Conservation (phyloP, 1,140 invertebrate genomes). For the Trachymyrmex septentrionalis region DNA sequence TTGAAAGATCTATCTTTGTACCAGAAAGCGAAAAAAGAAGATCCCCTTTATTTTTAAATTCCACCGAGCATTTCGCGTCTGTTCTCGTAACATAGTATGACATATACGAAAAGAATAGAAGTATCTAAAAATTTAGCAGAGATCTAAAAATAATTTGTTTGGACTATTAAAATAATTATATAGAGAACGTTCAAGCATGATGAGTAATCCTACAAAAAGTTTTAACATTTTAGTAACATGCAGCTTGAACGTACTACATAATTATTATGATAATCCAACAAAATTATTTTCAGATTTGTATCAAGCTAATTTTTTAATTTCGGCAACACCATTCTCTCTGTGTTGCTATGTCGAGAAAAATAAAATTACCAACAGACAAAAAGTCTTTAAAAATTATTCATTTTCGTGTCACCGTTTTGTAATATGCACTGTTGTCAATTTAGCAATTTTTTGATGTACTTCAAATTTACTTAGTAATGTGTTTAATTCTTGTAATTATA, state of each 20-base stretch:
- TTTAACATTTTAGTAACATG: too few relatives aligned
- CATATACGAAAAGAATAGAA: background rate
- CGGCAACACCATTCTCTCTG: too few relatives aligned
- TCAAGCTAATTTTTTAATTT: too few relatives aligned
- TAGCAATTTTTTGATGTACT: background rate
- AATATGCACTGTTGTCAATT: background rate
- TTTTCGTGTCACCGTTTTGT: background rate
- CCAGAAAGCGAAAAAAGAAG: background rate
- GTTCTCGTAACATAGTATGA: background rate
- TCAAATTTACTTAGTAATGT: background rate
- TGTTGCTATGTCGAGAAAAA: background rate
- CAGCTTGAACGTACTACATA: too few relatives aligned
- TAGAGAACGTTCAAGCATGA: too few relatives aligned
- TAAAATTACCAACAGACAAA: conserved; percentile 27
- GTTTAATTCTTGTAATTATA: background rate
- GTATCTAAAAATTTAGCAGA: too few relatives aligned
- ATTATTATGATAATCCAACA: too few relatives aligned
- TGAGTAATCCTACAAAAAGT: too few relatives aligned
- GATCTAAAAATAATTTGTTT: too few relatives aligned
- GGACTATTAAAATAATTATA: too few relatives aligned
- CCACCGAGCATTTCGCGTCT: conserved; percentile 11
- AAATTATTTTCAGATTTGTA: too few relatives aligned
- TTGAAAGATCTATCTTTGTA: conserved; percentile 43
- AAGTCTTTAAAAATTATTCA: background rate
- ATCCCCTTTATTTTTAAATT: conserved; percentile 21